Base-by-base conservation (phyloP, 2,888 invertebrate species). In the Platynereis dumerilii region DNA sequence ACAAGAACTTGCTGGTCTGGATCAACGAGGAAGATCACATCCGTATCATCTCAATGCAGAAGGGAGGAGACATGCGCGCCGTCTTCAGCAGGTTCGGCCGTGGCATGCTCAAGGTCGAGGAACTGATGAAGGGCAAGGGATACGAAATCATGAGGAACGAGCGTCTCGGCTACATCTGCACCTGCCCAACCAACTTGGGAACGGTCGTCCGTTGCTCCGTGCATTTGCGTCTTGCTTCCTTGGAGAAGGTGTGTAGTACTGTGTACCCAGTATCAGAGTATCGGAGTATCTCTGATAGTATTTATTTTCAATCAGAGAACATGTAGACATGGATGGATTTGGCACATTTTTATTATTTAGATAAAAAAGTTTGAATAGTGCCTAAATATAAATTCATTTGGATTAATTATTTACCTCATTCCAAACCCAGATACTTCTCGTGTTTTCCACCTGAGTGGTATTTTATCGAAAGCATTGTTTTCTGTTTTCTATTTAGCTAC, bases 11-110 rank as follows among this genome's bases (percentile, higher is more conserved):
- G 74, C 92, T 94, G 0, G 88, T 92, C 42, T 96, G 96, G 95
- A 88, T 95, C n/a, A 96, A 95, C 81, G 92, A 95, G 12, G 91
- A 94, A 77, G 96, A 96, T 78, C 96, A 96, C 81, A 80, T 96
- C 71, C 88, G 95, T 52, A 88, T 96, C 28, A 87, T 95, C 42
- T 90, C 91, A 45, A 90, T 91, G 76, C 90, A 91, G 48, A 87
- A 88, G 28, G 86, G 81, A 22, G 80, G 80, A 20, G 73, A 83
- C 69, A 68, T 83, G 45, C 75, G 71, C 20, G 70, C 73, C 22
- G 77, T 80, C n/a, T 78, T 71, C 58, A 58, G 48, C 15, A 60
- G 76, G 34, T 64, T 74, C 48, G 64, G 58, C 34, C 67, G 58
- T 24, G 69, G 69, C 15, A 59, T 78, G 10, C 24, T 60, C 28